phyloP scores from a whole-genome alignment of 2,888 invertebrate species.

The Drosophila melanosoma region DNA sequence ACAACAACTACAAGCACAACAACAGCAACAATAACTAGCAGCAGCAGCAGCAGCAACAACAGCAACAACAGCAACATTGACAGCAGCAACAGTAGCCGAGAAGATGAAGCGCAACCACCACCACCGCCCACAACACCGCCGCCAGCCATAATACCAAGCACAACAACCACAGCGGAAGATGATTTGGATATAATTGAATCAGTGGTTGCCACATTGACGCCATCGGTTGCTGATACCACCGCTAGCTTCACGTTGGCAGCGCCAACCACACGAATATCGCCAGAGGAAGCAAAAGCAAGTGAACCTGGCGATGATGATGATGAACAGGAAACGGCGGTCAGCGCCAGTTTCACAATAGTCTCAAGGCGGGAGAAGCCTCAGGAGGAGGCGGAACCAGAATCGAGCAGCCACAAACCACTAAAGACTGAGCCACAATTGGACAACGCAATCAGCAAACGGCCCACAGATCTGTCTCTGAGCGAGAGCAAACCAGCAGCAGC shows the following conservation, averaged over 20 bases:
- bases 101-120: slow-evolving; percentile 83
- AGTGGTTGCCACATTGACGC: slow-evolving; percentile 41
- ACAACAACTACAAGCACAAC: slow-evolving; percentile 46
- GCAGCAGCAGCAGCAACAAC: slow-evolving; percentile 56
- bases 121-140: slow-evolving; percentile 80
- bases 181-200: slow-evolving; percentile 69
- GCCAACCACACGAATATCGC: slow-evolving; percentile 45
- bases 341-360: slow-evolving; percentile 81
- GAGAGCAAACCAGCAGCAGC: slow-evolving; percentile 38
- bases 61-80: slow-evolving; percentile 45
- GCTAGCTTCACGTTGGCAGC: slow-evolving; percentile 82
- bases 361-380: slow-evolving; percentile 69
- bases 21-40: slow-evolving; percentile 43
- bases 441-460: slow-evolving; percentile 30
- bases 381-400: slow-evolving; percentile 22
- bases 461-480: slow-evolving; percentile 62
- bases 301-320: slow-evolving; percentile 39
- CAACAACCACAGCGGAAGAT: slow-evolving; percentile 83
- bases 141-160: slow-evolving; percentile 82
- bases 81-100: slow-evolving; percentile 46
- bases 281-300: slow-evolving; percentile 14
- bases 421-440: slow-evolving; percentile 67
- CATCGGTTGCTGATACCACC: slow-evolving; percentile 70
- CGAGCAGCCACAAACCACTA: slow-evolving; percentile 55
- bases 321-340: slow-evolving; percentile 64